Evolutionary conservation across 2,797 vertebrate species (phyloP).

Genomic region (Cephalopachus bancanus): DNA sequence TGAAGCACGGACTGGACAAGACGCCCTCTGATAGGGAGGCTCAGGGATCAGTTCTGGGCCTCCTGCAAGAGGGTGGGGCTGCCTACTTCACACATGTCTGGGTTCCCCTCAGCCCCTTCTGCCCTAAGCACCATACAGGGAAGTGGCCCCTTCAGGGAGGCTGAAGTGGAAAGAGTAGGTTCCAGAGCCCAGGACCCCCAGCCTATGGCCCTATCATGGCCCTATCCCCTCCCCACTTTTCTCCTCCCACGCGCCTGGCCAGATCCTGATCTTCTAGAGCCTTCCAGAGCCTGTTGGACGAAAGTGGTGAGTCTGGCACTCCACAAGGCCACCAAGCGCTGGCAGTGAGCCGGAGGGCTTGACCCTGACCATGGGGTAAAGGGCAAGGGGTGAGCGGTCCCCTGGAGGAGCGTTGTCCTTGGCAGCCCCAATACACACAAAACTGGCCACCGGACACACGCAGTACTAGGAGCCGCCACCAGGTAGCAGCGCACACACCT

Average conservation of each 20-base stretch:
- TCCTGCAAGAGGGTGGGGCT: too few species aligned
- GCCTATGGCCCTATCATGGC: too few species aligned
- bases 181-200: background rate
- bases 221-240: too few species aligned
- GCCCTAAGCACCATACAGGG: too few species aligned
- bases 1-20: background rate
- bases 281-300: background rate
- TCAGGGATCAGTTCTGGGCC: too few species aligned
- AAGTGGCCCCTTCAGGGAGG: background rate
- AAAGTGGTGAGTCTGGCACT: background rate
- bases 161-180: background rate
- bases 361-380: background rate
- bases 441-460: background rate
- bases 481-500: background rate
- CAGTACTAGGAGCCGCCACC: background rate
- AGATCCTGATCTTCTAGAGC: background rate
- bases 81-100: too few species aligned
- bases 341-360: background rate
- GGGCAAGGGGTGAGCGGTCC: background rate
- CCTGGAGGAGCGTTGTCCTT: too few species aligned
- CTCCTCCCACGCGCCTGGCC: background rate
- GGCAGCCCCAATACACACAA: background rate
- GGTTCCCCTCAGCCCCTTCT: too few species aligned
- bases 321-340: background rate
- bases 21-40: background rate